Percentiles rank a stretch among this genome's conserved stretches.
These are phyloP conservation scores for Spodoptera picta DNA, from an alignment of 2,888 invertebrate genomes.

Conservation along the genomic window DNA sequence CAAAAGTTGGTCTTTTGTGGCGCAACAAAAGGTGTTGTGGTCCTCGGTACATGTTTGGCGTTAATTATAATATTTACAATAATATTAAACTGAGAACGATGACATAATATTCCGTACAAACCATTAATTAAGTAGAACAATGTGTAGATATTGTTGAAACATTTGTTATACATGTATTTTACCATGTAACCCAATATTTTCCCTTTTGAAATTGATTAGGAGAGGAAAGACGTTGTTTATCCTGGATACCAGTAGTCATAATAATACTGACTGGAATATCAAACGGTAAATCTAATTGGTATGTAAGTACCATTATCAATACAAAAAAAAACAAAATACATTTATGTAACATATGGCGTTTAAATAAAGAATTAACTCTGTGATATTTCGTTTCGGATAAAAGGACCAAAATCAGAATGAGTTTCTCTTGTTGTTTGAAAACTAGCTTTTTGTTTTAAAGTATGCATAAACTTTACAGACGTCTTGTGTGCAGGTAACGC, in stretches of 20 bases:
- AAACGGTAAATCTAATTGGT: too few relatives aligned
- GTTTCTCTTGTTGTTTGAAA: conserved; percentile 1
- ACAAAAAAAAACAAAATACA: conserved; percentile 10
- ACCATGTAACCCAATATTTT: conserved; percentile 28
- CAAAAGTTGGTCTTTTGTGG: conserved; percentile 24
- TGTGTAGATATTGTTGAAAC: conserved; percentile 4
- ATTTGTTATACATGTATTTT: conserved; percentile 4
- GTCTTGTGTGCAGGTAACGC: conserved; percentile 42
- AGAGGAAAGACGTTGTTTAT: conserved; percentile 1
- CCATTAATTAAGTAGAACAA: conserved; percentile 39
- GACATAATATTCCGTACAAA: conserved; percentile 40
- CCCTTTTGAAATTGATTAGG: conserved; percentile 14
- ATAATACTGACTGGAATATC: conserved; percentile 2
- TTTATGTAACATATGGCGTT: neutral
- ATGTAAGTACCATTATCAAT: neutral
- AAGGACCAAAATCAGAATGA: conserved; percentile 7
- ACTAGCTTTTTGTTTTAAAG: conserved; percentile 30
- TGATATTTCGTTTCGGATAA: neutral
- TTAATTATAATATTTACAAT: conserved; percentile 7
- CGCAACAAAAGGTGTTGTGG: conserved; percentile 17
- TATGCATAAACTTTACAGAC: conserved; percentile 43
- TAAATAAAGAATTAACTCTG: conserved; percentile 4
- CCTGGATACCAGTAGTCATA: conserved; percentile 12
- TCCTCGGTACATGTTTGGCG: conserved; percentile 4
- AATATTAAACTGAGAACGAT: conserved; percentile 21